Base-by-base conservation (phyloP, 2,113 vertebrate species). In the Microcebus lehilahytsara region DNA sequence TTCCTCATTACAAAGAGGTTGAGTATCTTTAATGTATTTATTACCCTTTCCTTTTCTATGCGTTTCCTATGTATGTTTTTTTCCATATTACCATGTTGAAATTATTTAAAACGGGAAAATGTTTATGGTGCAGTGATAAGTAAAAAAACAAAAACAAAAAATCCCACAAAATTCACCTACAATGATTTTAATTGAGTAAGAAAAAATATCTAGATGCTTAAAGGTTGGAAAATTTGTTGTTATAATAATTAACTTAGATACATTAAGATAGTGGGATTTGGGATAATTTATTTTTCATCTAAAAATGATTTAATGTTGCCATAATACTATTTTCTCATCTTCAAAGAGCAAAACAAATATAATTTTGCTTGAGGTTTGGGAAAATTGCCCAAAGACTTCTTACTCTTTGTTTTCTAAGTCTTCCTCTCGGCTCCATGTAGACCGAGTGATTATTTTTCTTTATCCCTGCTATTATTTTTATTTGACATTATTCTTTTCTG, bases 381-480 rank as follows among this genome's bases (percentile, higher is more conserved):
- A 20, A 97, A 95, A 85, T 86, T 93, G 37, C 46, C 62, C 20
- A 53, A 62, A 12, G 37, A 40, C 30, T 93, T 93, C 32, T 81
- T 46, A 93, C 23, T 89, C 53, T 92, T 72, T 77, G 60, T 96
- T 89, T 96, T 89, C 77, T 86, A 69, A 67, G 66, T 93, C 86
- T 87, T 93, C n/a, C 1, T 90, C 42, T 81, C 56, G 69, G 96
- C 91, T 97, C 93, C 84, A 56, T 56, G 67, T 94, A 89, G 79
- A 96, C 86, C 19, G 67, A 4, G 69, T 67, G 92, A 85, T 96
- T 98, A n/a, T 94, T 97, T 98, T 97, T 94, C 75, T 95, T 91
- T 92, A 91, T 96, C 93, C 34, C 46, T 96, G 0, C 96, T 98
- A 84, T 97, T 98, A 71, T 51, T 91, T 97, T 98, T 94, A 12